phyloP scores from a whole-genome alignment of 2,888 invertebrate species.

The Drosophila buzzatii region DNA sequence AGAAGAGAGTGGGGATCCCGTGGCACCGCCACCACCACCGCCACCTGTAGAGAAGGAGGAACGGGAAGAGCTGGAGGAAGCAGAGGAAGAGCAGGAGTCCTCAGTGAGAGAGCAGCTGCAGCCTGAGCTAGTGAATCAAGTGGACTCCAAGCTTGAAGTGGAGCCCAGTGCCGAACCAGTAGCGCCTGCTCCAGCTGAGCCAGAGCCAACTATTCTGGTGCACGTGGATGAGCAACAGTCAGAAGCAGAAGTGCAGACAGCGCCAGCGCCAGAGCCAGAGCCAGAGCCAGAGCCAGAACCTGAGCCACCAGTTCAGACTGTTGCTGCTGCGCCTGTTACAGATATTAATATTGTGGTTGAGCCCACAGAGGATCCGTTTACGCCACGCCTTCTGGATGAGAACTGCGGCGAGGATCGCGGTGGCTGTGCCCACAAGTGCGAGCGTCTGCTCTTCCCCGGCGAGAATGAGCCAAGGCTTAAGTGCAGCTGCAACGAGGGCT shows the following conservation, averaged over 20 bases:
- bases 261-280: conserved; percentile 6
- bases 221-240: conserved; percentile 8
- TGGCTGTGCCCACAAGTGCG: conserved; percentile 86
- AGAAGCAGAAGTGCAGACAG: neutral
- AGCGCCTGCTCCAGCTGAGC: conserved; percentile 1
- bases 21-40: conserved; percentile 57
- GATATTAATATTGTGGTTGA: conserved; percentile 65
- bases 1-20: conserved; percentile 31
- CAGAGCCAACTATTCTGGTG: conserved; percentile 2
- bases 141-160: neutral
- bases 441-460: conserved; percentile 82
- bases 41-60: conserved; percentile 49
- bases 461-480: conserved; percentile 83
- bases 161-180: neutral
- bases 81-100: neutral
- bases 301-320: neutral
- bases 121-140: neutral
- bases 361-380: conserved; percentile 76
- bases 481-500: conserved; percentile 85
- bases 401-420: conserved; percentile 85
- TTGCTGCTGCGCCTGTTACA: conserved; percentile 34
- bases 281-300: neutral
- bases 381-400: conserved; percentile 77
- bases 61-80: neutral
- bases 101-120: conserved; percentile 4